Percentiles rank a stretch among this genome's conserved stretches.
Evolutionary conservation across 2,888 invertebrate species (phyloP).

Genomic region (Parnassius mnemosyne): DNA sequence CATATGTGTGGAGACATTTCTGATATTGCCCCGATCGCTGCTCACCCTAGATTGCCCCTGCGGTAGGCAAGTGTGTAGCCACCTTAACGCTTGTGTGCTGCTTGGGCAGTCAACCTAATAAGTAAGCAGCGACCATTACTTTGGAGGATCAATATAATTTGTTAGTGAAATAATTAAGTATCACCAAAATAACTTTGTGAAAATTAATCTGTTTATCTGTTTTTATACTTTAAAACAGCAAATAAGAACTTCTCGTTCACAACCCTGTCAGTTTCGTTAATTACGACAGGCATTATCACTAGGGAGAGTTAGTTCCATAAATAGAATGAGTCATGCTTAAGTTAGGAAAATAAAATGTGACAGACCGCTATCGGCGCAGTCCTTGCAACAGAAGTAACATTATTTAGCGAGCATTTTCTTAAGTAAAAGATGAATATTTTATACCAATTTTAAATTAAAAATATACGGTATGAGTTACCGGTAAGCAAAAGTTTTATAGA

Average conservation of each 20-base stretch:
- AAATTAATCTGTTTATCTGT: background rate
- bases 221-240: constrained; percentile 7
- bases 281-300: constrained; percentile 25
- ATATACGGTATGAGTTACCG: too few relatives aligned
- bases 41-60: too few relatives aligned
- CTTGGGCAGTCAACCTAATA: too few relatives aligned
- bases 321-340: constrained; percentile 24
- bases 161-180: too few relatives aligned
- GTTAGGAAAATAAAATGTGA: constrained; percentile 22
- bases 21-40: too few relatives aligned
- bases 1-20: too few relatives aligned
- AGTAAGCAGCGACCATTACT: too few relatives aligned
- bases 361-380: constrained; percentile 15
- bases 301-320: constrained; percentile 27
- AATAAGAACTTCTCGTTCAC: constrained; percentile 12
- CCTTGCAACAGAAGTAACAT: constrained; percentile 23
- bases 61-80: too few relatives aligned
- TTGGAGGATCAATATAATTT: too few relatives aligned
- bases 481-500: too few relatives aligned
- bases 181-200: too few relatives aligned
- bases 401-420: constrained; percentile 14
- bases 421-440: background rate
- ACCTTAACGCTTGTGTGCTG: too few relatives aligned
- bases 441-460: background rate
- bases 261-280: constrained; percentile 28